A percentile compares a stretch with the other conserved stretches of the same genome.
Evolutionary conservation across 2,888 invertebrate species (phyloP).

Genomic region (Tetramorium bicarinatum): DNA sequence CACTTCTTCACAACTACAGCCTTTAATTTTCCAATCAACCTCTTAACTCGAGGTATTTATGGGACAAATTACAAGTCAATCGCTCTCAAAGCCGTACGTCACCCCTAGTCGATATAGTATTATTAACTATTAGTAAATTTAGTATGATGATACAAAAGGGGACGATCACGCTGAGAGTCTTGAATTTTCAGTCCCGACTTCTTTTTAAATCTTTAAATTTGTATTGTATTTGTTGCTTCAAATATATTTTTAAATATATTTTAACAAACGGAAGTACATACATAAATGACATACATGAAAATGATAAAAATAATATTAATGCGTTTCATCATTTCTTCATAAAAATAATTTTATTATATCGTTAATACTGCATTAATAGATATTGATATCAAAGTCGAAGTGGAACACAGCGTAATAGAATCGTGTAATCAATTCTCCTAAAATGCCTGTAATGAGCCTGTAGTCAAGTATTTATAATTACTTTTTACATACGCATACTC

Average conservation of each 20-base stretch:
- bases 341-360: not conserved
- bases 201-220: not conserved
- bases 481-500: not conserved
- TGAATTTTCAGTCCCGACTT: not conserved
- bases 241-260: not conserved
- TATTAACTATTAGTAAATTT: not conserved
- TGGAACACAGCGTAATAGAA: not conserved
- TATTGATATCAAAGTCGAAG: not conserved
- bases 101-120: not conserved
- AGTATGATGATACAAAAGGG: not conserved
- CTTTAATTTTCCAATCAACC: slow-evolving; percentile 15
- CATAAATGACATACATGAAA: not conserved
- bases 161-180: not conserved
- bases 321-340: slow-evolving; percentile 43
- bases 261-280: not conserved
- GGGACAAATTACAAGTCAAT: not conserved
- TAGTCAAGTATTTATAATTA: slow-evolving; percentile 18
- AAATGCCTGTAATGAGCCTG: not conserved
- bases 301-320: not conserved
- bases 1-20: not conserved
- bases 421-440: slow-evolving; percentile 51
- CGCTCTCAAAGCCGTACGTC: not conserved
- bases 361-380: not conserved
- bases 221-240: not conserved
- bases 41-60: not conserved